Evolutionary conservation across 1,140 invertebrate genomes (phyloP).

Genomic region (Sitophilus oryzae): DNA sequence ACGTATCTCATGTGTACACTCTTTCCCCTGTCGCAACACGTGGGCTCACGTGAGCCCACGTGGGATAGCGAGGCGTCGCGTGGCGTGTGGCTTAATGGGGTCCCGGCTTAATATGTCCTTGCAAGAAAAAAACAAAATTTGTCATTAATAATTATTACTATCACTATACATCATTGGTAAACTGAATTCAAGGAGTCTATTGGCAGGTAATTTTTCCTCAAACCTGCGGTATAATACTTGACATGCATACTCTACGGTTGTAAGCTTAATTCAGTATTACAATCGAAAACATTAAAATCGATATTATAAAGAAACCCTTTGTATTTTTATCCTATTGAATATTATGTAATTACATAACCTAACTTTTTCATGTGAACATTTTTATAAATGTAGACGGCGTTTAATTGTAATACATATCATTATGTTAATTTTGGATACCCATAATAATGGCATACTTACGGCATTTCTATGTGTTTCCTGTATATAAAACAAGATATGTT

Average conservation of each 20-base stretch:
- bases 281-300: too few species aligned
- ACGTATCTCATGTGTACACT: too few species aligned
- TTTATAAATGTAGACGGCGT: slow-evolving; percentile 32
- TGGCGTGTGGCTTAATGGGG: too few species aligned
- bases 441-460: slow-evolving; percentile 17
- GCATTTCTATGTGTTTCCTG: slow-evolving; percentile 28
- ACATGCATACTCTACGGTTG: background rate
- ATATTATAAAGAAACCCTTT: background rate
- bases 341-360: slow-evolving; percentile 1
- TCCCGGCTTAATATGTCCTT: too few species aligned
- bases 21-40: too few species aligned
- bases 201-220: too few species aligned
- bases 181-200: background rate
- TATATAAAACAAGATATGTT: slow-evolving; percentile 31
- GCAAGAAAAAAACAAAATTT: too few species aligned
- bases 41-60: too few species aligned
- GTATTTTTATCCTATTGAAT: slow-evolving; percentile 1
- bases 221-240: too few species aligned
- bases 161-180: too few species aligned
- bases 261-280: background rate
- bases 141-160: too few species aligned
- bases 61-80: too few species aligned
- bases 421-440: slow-evolving; percentile 30
- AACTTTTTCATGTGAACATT: slow-evolving; percentile 29
- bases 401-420: slow-evolving; percentile 33